Conservation (phyloP, 2,888 invertebrate species). For the Balanococcus diminutus region DNA sequence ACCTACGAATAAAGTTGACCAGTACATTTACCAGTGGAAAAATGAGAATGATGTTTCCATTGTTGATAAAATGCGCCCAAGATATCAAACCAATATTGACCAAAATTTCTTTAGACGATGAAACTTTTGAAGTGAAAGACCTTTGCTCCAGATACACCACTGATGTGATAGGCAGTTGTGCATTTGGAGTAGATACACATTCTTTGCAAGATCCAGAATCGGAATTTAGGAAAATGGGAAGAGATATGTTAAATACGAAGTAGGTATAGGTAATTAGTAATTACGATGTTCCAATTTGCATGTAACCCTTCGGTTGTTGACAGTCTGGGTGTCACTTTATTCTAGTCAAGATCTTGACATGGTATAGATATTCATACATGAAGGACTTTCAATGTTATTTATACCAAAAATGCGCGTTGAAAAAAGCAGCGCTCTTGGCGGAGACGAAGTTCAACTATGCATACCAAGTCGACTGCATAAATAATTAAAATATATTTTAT, state of each 20-base stretch:
- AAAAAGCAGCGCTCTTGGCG: too few species aligned
- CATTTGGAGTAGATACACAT: conserved; percentile 64
- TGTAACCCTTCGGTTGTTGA: too few species aligned
- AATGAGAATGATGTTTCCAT: conserved; percentile 64
- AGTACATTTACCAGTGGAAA: conserved; percentile 65
- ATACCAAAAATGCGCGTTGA: too few species aligned
- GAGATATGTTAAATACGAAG: conserved; percentile 20
- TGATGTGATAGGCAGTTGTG: conserved; percentile 64
- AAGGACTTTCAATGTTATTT: too few species aligned
- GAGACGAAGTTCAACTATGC: too few species aligned
- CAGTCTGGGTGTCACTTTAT: too few species aligned
- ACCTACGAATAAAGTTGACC: conserved; percentile 63
- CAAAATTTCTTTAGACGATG: not conserved
- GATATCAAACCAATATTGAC: conserved; percentile 57
- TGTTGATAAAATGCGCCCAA: conserved; percentile 60
- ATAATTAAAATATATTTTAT: too few species aligned
- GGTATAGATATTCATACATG: too few species aligned
- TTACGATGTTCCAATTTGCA: too few species aligned
- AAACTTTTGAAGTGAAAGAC: conserved; percentile 61
- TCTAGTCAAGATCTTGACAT: too few species aligned
- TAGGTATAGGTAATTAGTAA: too few species aligned
- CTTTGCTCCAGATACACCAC: conserved; percentile 63
- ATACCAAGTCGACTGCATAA: too few species aligned
- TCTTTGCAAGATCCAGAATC: conserved; percentile 61
- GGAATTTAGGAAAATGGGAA: conserved; percentile 61